A percentile compares a stretch with the other conserved stretches of the same genome.
Conservation (phyloP, 2,888 invertebrate species). For the Dasysyrphus albostriatus region DNA sequence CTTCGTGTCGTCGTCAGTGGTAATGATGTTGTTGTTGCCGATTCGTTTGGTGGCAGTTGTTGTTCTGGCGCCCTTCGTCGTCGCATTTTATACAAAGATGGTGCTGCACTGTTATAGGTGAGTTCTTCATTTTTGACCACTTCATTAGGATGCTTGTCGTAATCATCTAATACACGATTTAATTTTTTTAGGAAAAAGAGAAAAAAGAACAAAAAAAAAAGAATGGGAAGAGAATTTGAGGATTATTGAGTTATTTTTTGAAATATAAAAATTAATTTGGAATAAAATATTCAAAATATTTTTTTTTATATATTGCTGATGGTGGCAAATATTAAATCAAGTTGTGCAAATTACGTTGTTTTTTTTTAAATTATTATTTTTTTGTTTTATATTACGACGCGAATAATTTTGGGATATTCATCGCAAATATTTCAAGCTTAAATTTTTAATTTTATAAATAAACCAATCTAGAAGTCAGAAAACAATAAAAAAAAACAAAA, state of each 20-base stretch:
- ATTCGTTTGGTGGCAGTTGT: not conserved
- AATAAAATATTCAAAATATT: not conserved
- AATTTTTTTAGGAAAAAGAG: slow-evolving; percentile 1
- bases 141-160: slow-evolving; percentile 95
- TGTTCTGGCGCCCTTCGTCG: slow-evolving; percentile 39
- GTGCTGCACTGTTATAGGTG: slow-evolving; percentile 87
- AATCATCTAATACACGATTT: slow-evolving; percentile 87
- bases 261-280: not conserved
- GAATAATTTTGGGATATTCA: slow-evolving; percentile 13
- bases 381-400: slow-evolving; percentile 6
- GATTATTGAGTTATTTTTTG: slow-evolving; percentile 6
- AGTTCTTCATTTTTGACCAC: slow-evolving; percentile 96
- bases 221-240: slow-evolving; percentile 12
- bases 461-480: not conserved
- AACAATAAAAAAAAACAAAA: not conserved
- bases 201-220: slow-evolving; percentile 18
- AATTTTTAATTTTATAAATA: not conserved
- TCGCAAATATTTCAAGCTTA: slow-evolving; percentile 30
- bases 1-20: slow-evolving; percentile 10
- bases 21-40: not conserved
- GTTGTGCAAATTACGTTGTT: slow-evolving; percentile 46
- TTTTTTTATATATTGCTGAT: not conserved
- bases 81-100: slow-evolving; percentile 66
- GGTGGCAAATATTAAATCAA: slow-evolving; percentile 72
- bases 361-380: not conserved